A percentile compares a stretch with the other conserved stretches of the same genome.
Conservation (phyloP, 2,113 vertebrate species). For the Thomomys bottae region DNA sequence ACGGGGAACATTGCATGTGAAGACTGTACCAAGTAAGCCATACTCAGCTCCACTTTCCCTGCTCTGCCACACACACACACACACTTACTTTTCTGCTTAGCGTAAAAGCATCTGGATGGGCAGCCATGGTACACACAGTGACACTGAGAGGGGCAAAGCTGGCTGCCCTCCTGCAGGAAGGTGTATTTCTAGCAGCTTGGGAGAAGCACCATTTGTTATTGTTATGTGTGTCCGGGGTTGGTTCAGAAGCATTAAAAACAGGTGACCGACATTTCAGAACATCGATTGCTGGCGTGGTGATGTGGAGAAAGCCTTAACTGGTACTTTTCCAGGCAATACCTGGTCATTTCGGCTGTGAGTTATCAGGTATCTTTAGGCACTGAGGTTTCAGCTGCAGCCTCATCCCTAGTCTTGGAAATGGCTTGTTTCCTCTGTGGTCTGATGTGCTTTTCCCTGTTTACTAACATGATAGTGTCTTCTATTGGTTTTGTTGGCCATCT, state of each 20-base stretch:
- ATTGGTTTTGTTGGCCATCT: conserved; percentile 1
- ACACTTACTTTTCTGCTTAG: conserved; percentile 57
- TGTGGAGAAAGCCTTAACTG: conserved; percentile 5
- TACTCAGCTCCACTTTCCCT: background rate
- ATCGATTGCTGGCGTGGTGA: background rate
- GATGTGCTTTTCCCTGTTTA: background rate
- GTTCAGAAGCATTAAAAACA: conserved; percentile 44
- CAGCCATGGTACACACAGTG: conserved; percentile 43
- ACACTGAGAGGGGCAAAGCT: conserved; percentile 23
- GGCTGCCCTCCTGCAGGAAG: conserved; percentile 64
- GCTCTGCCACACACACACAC: too few species aligned
- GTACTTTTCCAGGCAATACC: background rate
- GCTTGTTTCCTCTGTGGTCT: background rate
- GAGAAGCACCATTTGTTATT: conserved; percentile 55
- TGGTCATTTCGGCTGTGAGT: background rate
- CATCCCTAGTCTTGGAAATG: background rate
- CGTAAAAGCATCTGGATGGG: conserved; percentile 57
- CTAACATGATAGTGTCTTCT: background rate
- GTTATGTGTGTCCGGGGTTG: conserved; percentile 49
- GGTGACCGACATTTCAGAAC: background rate
- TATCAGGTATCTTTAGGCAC: background rate
- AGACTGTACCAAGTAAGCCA: conserved; percentile 95
- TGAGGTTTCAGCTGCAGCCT: background rate
- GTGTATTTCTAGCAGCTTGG: conserved; percentile 8
- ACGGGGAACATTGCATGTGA: conserved; percentile 95